phyloP scores from a whole-genome alignment of 2,797 vertebrate species.

The Epinephelus coioides region DNA sequence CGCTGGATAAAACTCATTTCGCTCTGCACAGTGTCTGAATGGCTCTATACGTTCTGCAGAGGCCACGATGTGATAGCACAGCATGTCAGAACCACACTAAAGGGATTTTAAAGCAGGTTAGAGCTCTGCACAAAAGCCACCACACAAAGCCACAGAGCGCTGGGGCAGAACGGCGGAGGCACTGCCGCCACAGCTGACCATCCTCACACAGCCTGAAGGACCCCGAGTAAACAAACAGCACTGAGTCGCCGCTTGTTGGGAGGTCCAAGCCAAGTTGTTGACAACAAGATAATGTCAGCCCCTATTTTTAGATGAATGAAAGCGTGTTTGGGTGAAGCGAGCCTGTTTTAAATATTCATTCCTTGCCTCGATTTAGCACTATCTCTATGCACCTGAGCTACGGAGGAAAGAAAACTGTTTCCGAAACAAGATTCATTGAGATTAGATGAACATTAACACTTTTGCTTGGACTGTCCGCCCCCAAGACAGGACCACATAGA shows the following conservation, averaged over 20 bases:
- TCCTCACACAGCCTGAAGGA: constrained; percentile 53
- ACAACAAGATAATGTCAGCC: constrained; percentile 66
- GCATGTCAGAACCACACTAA: constrained; percentile 63
- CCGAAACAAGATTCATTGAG: too few species aligned
- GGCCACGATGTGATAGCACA: constrained; percentile 58
- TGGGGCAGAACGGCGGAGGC: constrained; percentile 56
- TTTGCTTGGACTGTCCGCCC: too few species aligned
- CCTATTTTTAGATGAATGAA: constrained; percentile 68
- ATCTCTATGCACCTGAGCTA: not conserved
- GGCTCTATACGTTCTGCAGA: constrained; percentile 64
- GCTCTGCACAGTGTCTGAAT: constrained; percentile 59
- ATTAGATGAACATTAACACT: not conserved
- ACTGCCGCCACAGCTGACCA: constrained; percentile 58
- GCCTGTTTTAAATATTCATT: constrained; percentile 62
- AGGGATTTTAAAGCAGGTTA: constrained; percentile 67
- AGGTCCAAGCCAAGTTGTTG: constrained; percentile 49
- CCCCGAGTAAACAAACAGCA: constrained; percentile 49
- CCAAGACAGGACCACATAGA: too few species aligned
- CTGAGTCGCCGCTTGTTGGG: constrained; percentile 31
- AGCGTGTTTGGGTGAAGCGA: constrained; percentile 41
- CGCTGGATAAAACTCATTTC: constrained; percentile 73
- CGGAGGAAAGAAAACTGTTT: not conserved
- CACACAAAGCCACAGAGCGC: constrained; percentile 52
- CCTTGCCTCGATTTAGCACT: constrained; percentile 9
- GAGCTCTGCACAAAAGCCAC: constrained; percentile 51